Base-by-base conservation (phyloP, 2,888 invertebrate species). In the Cotesia congregata region DNA sequence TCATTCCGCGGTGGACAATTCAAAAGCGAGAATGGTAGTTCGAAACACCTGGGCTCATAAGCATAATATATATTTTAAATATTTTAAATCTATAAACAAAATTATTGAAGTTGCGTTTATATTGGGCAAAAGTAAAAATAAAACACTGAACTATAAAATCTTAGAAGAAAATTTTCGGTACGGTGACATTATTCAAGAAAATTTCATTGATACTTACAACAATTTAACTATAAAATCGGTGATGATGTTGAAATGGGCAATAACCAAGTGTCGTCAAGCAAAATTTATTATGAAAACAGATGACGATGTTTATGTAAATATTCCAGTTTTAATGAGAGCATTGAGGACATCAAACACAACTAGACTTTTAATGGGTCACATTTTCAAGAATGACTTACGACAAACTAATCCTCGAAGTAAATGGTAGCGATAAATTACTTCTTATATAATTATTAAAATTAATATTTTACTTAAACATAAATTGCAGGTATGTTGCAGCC, bases 161-260 rank as follows among this genome's bases (percentile, higher is more conserved):
- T 91, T 92, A 67, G 92, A 92, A 64, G 96, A 96, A 87, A 93
- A 92, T 38, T 90, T 92, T 1, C 91, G 90, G 74, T 93, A 93
- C 85, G 93, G 93, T 17, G 96, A 97, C 88, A 92, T 97, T 12
- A 94, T 97, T 72, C 95, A 96, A 89, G 96, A 96, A 86, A 93
- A 93, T 65, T 97, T 97, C 86, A 88, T 94, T 61, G 97, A 97
- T 88, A 93, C 95, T 0, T 96, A 97, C 86, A 95, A 96, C 88
- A 97, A 97, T 91, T 91, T 96, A 81, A 97, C 96, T 0, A 86
- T 97, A 40, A 97, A 97, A 87, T 95, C 96, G 67, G 93, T 96
- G 9, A 94, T 95, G 93, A 93, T 96, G 91, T 87, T 97, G 76
- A 96, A 96, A 86, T 94, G 96, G 94, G 93, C 95, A 20, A 93